Base-by-base conservation (phyloP, 2,113 vertebrate species). In the Cranoglanis bouderius region DNA sequence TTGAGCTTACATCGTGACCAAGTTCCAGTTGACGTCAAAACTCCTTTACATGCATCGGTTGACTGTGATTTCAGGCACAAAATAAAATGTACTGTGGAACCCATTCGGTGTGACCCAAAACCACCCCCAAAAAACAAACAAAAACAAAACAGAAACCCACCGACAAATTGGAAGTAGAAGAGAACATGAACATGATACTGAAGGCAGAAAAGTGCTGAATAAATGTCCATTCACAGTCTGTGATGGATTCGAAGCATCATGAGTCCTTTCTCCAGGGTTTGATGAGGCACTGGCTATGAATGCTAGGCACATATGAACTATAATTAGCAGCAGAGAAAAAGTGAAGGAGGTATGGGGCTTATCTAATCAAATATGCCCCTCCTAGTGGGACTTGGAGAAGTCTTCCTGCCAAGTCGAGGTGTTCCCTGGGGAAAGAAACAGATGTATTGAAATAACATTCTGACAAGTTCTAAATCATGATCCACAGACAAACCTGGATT, bases 341-440 rank as follows among this genome's bases (percentile, higher is more conserved):
- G 82, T 89, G 51, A 88, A 63, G 49, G 70, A 84, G 75, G 85
- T 35, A 86, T 43, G 5, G 46, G n/a, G 85, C 92, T 88, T 83
- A 61, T 94, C 94, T 96, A 97, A 87, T 99, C 98, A 93, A 98
- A 98, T 0, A 96, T 94, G 87, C 96, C 92, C 94, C 96, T 96
- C 90, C 97, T 96, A 21, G 97, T 96, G 57, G 97, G 97, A 92
- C 97, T 97, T 13, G 98, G 97, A 72, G 98, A 98, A 2, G 93
- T 97, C 94, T 98, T 99, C 87, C 97, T 97, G 95, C 96, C 94
- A 85, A 99, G 96, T 84, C 98, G 96, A 40, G 98, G 98, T 1
- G 98, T 99, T 88, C 97, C 96, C 98, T 99, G 65, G 72, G 16
- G 35, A 91, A 6, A n/a, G 89, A 18, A 32, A 80, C 86, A 91